Percentiles rank a stretch among this genome's conserved stretches.
Evolutionary conservation across 2,888 invertebrate species (phyloP).

Genomic region (Amphiduros pacificus): DNA sequence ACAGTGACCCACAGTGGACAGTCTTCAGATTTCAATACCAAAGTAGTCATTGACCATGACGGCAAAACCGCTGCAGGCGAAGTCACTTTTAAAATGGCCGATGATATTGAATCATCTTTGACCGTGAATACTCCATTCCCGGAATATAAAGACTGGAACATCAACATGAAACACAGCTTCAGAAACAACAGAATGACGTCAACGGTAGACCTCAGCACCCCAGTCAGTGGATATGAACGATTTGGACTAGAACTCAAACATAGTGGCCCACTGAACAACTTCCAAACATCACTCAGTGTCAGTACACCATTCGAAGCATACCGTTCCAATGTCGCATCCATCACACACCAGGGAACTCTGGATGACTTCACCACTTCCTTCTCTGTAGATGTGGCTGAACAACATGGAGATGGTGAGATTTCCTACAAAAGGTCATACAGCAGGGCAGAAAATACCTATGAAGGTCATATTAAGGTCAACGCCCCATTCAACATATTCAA

Average conservation of each 20-base stretch:
- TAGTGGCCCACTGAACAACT: not conserved
- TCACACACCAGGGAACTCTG: slow-evolving; percentile 19
- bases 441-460: not conserved
- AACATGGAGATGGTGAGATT: not conserved
- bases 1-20: not conserved
- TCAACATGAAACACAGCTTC: not conserved
- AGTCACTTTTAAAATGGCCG: not conserved
- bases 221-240: not conserved
- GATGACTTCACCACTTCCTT: slow-evolving; percentile 18
- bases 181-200: not conserved
- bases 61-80: not conserved
- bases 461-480: not conserved
- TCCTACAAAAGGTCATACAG: not conserved
- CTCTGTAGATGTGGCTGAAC: not conserved
- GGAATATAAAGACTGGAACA: not conserved
- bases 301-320: not conserved
- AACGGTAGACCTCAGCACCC: not conserved
- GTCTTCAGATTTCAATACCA: not conserved
- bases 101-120: not conserved
- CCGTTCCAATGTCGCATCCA: not conserved
- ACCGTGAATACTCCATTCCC: not conserved
- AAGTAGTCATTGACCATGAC: not conserved
- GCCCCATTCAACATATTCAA: not conserved
- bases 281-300: slow-evolving; percentile 7
- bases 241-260: not conserved